Evolutionary conservation across 2,888 invertebrate genomes (phyloP).

Genomic region (Timema cristinae): DNA sequence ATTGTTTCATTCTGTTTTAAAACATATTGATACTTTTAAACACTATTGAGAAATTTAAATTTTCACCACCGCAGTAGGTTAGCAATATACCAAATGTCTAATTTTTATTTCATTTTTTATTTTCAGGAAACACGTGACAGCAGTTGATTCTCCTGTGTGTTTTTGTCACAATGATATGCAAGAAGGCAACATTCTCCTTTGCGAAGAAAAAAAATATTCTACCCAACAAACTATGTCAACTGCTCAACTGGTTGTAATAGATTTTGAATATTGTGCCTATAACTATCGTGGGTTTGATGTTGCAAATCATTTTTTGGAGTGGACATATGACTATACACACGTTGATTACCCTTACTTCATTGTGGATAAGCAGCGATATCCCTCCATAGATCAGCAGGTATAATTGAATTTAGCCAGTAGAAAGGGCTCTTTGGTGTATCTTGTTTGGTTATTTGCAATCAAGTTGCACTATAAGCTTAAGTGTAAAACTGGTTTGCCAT

Average conservation of each 20-base stretch:
- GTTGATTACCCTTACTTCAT: constrained; percentile 72
- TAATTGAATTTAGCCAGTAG: no score
- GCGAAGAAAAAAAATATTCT: constrained; percentile 43
- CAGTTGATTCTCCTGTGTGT: constrained; percentile 70
- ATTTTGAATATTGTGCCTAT: constrained; percentile 94
- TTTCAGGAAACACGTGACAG: constrained; percentile 47
- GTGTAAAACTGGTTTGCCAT: no score
- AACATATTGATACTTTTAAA: no score
- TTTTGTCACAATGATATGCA: constrained; percentile 96
- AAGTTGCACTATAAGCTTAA: no score
- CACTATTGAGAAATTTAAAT: no score
- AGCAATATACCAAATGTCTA: no score
- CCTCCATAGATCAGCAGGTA: constrained; percentile 77
- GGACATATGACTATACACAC: constrained; percentile 84
- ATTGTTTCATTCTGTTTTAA: no score
- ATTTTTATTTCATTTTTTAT: no score
- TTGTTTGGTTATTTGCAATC: no score
- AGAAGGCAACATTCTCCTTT: constrained; percentile 72
- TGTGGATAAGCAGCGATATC: constrained; percentile 63
- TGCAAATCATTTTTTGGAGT: constrained; percentile 92
- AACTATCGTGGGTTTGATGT: constrained; percentile 91
- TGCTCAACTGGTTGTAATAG: constrained; percentile 72
- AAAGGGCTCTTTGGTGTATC: no score
- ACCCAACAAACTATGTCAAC: constrained; percentile 43
- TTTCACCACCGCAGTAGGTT: no score